A percentile compares a stretch with the other conserved stretches of the same genome.
These are phyloP conservation scores for Drosophila monieri DNA, from an alignment of 2,888 invertebrate species.

Conservation along the genomic window DNA sequence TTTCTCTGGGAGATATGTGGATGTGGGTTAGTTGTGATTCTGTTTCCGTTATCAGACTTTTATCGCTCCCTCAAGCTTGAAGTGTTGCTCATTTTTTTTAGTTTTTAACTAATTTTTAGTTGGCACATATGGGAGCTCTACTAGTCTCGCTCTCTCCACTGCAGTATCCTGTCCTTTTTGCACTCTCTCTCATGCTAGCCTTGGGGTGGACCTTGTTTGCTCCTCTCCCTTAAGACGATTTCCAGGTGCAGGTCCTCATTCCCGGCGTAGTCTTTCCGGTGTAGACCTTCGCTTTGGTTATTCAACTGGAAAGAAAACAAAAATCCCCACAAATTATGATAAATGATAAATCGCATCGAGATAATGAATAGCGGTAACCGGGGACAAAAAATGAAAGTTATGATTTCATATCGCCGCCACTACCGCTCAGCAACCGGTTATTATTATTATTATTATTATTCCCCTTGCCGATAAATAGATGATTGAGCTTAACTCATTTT, in stretches of 20 bases:
- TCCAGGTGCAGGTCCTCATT: no score
- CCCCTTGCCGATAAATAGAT: conserved; percentile 4
- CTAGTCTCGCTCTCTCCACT: conserved; percentile 36
- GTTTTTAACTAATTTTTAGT: conserved; percentile 48
- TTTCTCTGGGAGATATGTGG: conserved; percentile 23
- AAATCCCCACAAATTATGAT: conserved; percentile 31
- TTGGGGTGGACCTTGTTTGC: conserved; percentile 37
- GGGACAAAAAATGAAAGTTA: conserved; percentile 60
- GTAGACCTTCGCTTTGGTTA: conserved; percentile 71
- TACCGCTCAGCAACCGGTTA: neutral
- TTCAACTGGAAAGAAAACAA: conserved; percentile 72
- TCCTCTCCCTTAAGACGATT: neutral
- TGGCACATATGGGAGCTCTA: conserved; percentile 51
- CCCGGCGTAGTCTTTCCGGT: conserved; percentile 59
- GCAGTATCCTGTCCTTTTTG: conserved; percentile 12
- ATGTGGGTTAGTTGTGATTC: conserved; percentile 8
- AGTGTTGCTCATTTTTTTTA: conserved; percentile 53
- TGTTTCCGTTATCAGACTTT: conserved; percentile 43
- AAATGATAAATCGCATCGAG: conserved; percentile 37
- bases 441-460: conserved; percentile 11
- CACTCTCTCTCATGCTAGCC: conserved; percentile 69
- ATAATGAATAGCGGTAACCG: conserved; percentile 29
- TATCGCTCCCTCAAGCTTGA: conserved; percentile 58
- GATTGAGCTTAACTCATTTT: conserved; percentile 28
- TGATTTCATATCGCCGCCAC: conserved; percentile 36